Evolutionary conservation across 2,888 invertebrate species (phyloP), one percentile per base, ranked within the genome.

Genomic region (Caenorhabditis sinica): DNA sequence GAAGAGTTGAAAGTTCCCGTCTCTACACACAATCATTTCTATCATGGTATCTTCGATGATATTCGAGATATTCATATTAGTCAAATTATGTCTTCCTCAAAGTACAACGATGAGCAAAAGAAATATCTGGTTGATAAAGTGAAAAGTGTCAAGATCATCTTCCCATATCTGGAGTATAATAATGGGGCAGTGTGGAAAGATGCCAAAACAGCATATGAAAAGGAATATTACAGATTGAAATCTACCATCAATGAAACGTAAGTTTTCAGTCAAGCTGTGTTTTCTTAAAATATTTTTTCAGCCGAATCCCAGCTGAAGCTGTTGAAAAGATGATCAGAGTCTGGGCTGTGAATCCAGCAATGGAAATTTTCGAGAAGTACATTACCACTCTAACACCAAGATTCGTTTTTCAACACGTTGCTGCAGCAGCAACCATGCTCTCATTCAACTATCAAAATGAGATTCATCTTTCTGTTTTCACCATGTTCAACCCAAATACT

Each of bases 371-470:
- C 63, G 61, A 63, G 8, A 65, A 72, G 11, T 84, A 84, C 65
- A 76, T 84, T 8, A 72, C 65, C 6, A 72, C 66, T 5, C 72
- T 66, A 49, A 65, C 80, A 4, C 40, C 72, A 13, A n/a, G 72
- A 61, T 84, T 84, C 17, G 20, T 84, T 3, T 84, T 80, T 61
- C 80, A 84, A 60, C 63, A 68, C 30, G 66, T 84, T 13, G 33
- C 65, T 28, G 80, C 84, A 1, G 58, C 75, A 13, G 30, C 80
- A 3, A 40, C 84, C 0, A 28, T 13, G 17, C 75, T 72, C 30
- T 80, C 76, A 0, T 84, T 84, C 80, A 84, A 80, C 43, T 84
- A 76, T 30, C 75, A 71, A 3, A 60, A 80, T 43, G 80, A 80
- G 28, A 60, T 80, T 15, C 75, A 75, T 28, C 61, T 80, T 2